These are phyloP conservation scores for Drosophila algonquin DNA, from an alignment of 2,888 invertebrate species.

Conservation along the genomic window DNA sequence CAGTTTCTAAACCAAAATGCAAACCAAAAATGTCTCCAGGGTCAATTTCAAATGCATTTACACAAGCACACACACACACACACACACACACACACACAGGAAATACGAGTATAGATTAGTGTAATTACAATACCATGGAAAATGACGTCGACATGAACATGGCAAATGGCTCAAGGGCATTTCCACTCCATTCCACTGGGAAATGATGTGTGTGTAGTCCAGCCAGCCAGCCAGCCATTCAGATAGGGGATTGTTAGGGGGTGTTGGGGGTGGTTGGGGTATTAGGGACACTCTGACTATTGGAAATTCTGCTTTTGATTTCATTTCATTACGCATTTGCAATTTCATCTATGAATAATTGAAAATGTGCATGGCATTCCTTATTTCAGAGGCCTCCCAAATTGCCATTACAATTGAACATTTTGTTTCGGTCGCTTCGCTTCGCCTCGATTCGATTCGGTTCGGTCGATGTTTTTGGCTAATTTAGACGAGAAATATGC, in stretches of 20 bases:
- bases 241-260: too few species aligned
- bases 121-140: conserved; percentile 65
- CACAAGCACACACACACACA: conserved; percentile 24
- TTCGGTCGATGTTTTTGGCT: conserved; percentile 55
- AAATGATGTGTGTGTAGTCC: conserved; percentile 18
- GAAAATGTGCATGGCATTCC: conserved; percentile 74
- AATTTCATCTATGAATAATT: conserved; percentile 75
- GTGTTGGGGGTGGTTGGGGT: too few species aligned
- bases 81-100: conserved; percentile 10
- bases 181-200: conserved; percentile 51
- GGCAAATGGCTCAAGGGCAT: conserved; percentile 70
- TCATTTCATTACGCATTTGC: conserved; percentile 75
- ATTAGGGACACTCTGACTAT: conserved; percentile 23
- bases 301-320: conserved; percentile 69
- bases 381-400: conserved; percentile 57
- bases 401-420: conserved; percentile 61
- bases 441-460: neutral
- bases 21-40: conserved; percentile 67
- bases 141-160: conserved; percentile 62
- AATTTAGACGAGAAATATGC: conserved; percentile 71
- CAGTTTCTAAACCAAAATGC: conserved; percentile 39
- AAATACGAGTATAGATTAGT: conserved; percentile 65
- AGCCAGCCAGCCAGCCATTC: neutral
- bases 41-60: conserved; percentile 72
- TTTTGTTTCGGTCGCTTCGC: conserved; percentile 18